phyloP scores from a whole-genome alignment of 2,113 vertebrate species.

The Ia io region DNA sequence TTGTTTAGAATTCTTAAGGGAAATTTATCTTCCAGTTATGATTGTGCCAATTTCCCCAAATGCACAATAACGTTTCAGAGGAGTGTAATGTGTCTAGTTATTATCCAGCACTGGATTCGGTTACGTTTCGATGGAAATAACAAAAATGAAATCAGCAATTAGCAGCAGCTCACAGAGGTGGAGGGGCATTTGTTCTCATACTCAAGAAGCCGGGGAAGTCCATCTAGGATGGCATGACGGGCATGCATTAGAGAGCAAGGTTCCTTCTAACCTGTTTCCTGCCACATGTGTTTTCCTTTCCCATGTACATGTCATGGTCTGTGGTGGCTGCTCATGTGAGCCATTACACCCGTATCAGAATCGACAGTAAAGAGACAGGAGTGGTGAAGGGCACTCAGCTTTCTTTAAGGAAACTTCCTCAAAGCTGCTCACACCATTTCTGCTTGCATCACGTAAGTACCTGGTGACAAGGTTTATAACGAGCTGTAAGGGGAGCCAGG shows the following conservation, averaged over 20 bases:
- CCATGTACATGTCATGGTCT: neutral
- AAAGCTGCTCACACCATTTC: neutral
- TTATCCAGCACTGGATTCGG: neutral
- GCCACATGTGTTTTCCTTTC: neutral
- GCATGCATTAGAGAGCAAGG: neutral
- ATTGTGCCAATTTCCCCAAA: neutral
- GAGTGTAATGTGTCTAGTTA: neutral
- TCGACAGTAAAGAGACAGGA: neutral
- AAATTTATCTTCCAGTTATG: neutral
- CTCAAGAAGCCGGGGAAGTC: neutral
- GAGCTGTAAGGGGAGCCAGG: neutral
- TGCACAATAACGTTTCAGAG: neutral
- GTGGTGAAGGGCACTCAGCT: neutral
- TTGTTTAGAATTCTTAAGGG: neutral
- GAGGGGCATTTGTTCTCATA: neutral
- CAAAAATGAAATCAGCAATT: neutral
- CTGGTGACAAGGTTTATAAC: neutral
- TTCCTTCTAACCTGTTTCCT: neutral
- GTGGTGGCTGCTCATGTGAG: neutral
- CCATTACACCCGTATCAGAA: neutral
- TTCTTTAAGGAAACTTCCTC: neutral
- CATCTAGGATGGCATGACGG: neutral
- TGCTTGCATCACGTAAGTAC: neutral
- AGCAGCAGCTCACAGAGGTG: neutral
- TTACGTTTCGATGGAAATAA: neutral